Evolutionary conservation across 2,888 invertebrate genomes (phyloP).

Genomic region (Orchesella flavescens): DNA sequence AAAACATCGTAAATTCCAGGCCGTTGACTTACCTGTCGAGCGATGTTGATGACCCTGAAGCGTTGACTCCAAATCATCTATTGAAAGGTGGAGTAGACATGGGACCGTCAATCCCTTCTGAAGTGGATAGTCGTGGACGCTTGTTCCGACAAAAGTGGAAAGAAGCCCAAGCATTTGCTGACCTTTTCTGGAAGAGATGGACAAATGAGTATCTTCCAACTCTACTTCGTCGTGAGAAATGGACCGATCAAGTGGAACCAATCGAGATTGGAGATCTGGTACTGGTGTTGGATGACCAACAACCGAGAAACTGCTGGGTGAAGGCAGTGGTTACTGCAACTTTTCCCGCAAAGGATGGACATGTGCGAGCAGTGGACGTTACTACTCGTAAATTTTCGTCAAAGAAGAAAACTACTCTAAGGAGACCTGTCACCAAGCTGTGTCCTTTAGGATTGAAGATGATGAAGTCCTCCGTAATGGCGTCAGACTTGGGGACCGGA

Average conservation of each 20-base stretch:
- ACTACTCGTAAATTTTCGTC: background rate
- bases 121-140: background rate
- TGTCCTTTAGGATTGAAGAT: too few species aligned
- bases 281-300: conserved; percentile 21
- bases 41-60: background rate
- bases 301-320: conserved; percentile 28
- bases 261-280: conserved; percentile 29
- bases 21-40: conserved; percentile 20
- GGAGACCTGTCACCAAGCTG: background rate
- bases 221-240: conserved; percentile 6
- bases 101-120: conserved; percentile 8
- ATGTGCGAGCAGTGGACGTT: conserved; percentile 32
- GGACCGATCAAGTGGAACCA: background rate
- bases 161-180: background rate
- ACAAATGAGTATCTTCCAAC: conserved; percentile 23
- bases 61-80: conserved; percentile 33
- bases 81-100: background rate
- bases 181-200: conserved; percentile 41
- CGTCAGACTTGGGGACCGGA: too few species aligned
- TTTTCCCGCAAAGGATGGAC: conserved; percentile 16
- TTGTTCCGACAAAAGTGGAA: background rate
- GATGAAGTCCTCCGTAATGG: too few species aligned
- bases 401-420: background rate
- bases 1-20: conserved; percentile 31
- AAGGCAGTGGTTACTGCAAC: background rate